Conservation (phyloP, 64 coral and sea anemone species). For the Astreopora myriophthalma region DNA sequence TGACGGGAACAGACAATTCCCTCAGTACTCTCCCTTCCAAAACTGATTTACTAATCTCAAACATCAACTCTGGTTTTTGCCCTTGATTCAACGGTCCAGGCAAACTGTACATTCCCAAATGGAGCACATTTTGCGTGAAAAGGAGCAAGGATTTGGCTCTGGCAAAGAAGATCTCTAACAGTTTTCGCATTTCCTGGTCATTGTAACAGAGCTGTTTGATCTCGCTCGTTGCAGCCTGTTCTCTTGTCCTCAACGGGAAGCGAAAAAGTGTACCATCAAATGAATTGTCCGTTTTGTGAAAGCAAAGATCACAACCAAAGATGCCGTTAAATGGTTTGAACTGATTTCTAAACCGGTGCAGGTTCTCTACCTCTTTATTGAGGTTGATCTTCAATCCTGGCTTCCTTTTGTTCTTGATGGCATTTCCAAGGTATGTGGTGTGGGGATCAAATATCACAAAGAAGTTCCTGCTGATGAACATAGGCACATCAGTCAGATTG, state of each 20-base stretch:
- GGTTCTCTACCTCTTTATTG: background rate
- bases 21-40: background rate
- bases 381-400: constrained; percentile 67
- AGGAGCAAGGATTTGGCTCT: constrained; percentile 71
- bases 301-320: constrained; percentile 79
- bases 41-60: background rate
- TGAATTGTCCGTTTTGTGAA: constrained; percentile 8
- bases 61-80: background rate
- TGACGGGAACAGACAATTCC: background rate
- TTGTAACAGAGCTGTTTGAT: constrained; percentile 72
- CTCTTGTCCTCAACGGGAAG: constrained; percentile 74
- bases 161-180: constrained; percentile 51
- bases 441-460: constrained; percentile 85
- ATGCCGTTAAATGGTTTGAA: constrained; percentile 42
- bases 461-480: constrained; percentile 78
- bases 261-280: constrained; percentile 82
- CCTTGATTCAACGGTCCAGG: background rate
- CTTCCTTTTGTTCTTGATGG: constrained; percentile 54
- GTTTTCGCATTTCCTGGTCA: constrained; percentile 28
- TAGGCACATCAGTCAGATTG: constrained; percentile 89
- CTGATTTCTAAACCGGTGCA: background rate
- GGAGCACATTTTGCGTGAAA: constrained; percentile 81
- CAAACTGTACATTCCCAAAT: constrained; percentile 47
- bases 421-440: constrained; percentile 62
- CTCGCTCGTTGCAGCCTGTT: constrained; percentile 62